These are phyloP conservation scores for Metopia argyrocephala DNA, from an alignment of 2,888 invertebrate species.

Conservation along the genomic window DNA sequence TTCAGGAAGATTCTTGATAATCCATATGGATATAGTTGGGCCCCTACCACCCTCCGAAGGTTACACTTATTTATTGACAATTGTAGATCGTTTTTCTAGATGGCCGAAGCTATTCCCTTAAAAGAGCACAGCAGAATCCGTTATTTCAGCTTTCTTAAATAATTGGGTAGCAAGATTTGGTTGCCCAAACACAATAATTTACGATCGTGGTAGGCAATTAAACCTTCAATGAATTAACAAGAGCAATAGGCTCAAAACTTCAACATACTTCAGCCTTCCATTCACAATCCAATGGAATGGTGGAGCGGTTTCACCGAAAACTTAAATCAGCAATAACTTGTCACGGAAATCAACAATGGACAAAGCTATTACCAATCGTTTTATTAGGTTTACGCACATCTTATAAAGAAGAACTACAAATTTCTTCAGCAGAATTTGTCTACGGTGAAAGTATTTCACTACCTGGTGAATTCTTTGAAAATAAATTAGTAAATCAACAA, in stretches of 20 bases:
- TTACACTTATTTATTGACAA: too few species aligned
- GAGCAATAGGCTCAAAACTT: too few species aligned
- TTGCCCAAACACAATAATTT: too few species aligned
- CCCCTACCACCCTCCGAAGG: too few species aligned
- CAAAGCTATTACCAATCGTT: background rate
- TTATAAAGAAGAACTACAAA: background rate
- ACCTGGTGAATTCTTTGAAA: too few species aligned
- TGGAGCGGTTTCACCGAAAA: conserved; percentile 5
- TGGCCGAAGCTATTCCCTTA: background rate
- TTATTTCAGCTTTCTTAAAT: too few species aligned
- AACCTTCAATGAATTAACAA: background rate
- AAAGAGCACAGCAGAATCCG: background rate
- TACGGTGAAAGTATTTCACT: too few species aligned
- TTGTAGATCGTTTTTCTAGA: too few species aligned
- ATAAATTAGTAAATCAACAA: background rate
- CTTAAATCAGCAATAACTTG: background rate
- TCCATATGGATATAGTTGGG: background rate
- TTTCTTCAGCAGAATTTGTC: too few species aligned
- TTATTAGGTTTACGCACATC: too few species aligned
- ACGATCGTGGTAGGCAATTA: background rate
- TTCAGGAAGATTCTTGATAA: background rate
- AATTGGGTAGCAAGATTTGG: too few species aligned
- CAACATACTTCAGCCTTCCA: too few species aligned
- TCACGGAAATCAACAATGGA: conserved; percentile 2
- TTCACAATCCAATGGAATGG: conserved; percentile 5